Percentiles rank a stretch among this genome's conserved stretches.
Evolutionary conservation across 2,888 invertebrate species (phyloP).

Genomic region (Phyllotreta striolata): DNA sequence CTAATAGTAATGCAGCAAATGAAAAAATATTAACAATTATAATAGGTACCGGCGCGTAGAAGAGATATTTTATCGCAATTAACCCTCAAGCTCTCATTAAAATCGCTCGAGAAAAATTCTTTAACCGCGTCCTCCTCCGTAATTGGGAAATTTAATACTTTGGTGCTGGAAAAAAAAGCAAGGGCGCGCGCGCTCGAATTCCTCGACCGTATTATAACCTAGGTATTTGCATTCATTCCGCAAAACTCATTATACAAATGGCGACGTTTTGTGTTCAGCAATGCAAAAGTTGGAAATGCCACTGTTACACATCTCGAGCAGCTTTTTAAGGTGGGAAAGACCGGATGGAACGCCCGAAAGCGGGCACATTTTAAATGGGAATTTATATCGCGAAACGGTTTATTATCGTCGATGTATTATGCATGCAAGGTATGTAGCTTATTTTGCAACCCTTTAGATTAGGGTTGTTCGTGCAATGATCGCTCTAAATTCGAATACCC

Average conservation of each 20-base stretch:
- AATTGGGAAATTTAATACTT: conserved; percentile 13
- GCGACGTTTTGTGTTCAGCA: conserved; percentile 41
- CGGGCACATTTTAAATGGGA: conserved; percentile 40
- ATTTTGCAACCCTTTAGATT: conserved; percentile 22
- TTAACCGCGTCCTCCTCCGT: too few species aligned
- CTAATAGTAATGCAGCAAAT: neutral
- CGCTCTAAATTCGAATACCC: too few species aligned
- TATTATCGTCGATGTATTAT: conserved; percentile 36
- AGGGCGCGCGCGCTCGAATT: conserved; percentile 13
- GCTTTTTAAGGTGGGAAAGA: conserved; percentile 37
- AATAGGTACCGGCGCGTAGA: too few species aligned
- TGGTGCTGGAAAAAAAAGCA: conserved; percentile 10
- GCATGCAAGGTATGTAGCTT: conserved; percentile 35
- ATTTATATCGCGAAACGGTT: conserved; percentile 38
- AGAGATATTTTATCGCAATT: too few species aligned
- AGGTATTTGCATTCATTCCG: conserved; percentile 42
- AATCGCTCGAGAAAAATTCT: neutral
- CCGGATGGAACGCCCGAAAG: conserved; percentile 33
- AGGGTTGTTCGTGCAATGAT: conserved; percentile 6
- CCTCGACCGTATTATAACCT: conserved; percentile 29
- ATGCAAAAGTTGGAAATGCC: conserved; percentile 41
- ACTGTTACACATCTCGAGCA: conserved; percentile 38
- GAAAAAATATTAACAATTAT: too few species aligned
- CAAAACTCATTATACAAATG: conserved; percentile 44
- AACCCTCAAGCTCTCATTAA: neutral